Percentiles rank a stretch among this genome's conserved stretches.
These are phyloP conservation scores for Notechis scutatus DNA, from an alignment of 2,113 vertebrate species.

Conservation along the genomic window DNA sequence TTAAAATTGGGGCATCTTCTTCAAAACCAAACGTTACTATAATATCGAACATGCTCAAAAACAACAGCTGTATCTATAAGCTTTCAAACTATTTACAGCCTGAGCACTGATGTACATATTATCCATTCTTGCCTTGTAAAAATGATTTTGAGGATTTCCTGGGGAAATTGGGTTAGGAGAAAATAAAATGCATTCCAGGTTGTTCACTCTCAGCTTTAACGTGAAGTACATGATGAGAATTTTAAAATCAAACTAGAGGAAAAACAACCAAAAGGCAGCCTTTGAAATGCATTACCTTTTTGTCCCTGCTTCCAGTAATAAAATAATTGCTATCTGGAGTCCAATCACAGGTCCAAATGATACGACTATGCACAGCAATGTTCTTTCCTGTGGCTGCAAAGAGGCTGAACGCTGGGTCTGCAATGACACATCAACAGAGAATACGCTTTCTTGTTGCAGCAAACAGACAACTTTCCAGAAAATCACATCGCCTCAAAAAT, in stretches of 20 bases:
- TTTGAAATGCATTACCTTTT: constrained; percentile 80
- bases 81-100: background rate
- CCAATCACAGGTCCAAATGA: constrained; percentile 99
- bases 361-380: constrained; percentile 84
- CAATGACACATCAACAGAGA: background rate
- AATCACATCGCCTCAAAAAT: background rate
- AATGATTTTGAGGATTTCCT: background rate
- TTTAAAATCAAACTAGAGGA: background rate
- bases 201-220: background rate
- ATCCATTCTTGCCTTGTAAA: background rate
- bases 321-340: constrained; percentile 92
- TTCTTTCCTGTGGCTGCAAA: constrained; percentile 81
- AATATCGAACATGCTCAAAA: background rate
- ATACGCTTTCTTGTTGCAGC: background rate
- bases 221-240: background rate
- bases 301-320: constrained; percentile 92
- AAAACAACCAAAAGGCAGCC: background rate
- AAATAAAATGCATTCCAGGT: background rate
- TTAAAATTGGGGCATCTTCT: background rate
- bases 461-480: background rate
- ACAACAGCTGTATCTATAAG: background rate
- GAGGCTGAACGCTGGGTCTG: constrained; percentile 82
- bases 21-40: background rate
- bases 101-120: background rate
- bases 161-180: background rate